These are phyloP conservation scores for Astatotilapia flaviijosephi DNA, from an alignment of 2,113 vertebrate species.

Conservation along the genomic window DNA sequence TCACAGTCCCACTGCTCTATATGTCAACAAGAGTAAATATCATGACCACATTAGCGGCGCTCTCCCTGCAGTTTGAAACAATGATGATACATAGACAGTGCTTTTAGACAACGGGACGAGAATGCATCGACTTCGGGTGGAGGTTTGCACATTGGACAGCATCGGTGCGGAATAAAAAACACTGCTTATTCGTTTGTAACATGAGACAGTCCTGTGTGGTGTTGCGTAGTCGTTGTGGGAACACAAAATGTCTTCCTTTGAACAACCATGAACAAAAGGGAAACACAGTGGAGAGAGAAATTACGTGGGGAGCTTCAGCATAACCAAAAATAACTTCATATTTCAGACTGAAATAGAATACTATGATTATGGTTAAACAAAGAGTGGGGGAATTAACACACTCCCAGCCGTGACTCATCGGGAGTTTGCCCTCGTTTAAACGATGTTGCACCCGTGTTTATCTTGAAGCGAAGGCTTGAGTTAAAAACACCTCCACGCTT, in stretches of 20 bases:
- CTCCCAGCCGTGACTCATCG: constrained; percentile 30
- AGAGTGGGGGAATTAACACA: background rate
- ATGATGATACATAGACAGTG: background rate
- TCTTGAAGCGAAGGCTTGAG: background rate
- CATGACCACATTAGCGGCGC: constrained; percentile 21
- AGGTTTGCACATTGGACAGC: background rate
- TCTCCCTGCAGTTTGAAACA: constrained; percentile 21
- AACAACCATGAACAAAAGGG: constrained; percentile 49
- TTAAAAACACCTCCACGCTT: constrained; percentile 12
- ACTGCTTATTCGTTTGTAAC: background rate
- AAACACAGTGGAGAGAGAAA: constrained; percentile 57
- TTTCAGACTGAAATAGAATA: constrained; percentile 20
- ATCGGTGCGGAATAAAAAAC: background rate
- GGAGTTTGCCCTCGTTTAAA: constrained; percentile 12
- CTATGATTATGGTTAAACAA: constrained; percentile 10
- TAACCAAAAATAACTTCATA: constrained; percentile 25
- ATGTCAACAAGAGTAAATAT: constrained; percentile 39
- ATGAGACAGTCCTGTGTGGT: background rate
- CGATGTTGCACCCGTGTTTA: background rate
- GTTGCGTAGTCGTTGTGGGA: background rate
- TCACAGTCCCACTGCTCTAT: constrained; percentile 22
- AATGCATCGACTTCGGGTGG: background rate
- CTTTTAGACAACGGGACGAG: background rate
- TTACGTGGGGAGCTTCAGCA: constrained; percentile 10
- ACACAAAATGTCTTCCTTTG: constrained; percentile 59